phyloP scores from a whole-genome alignment of 2,888 invertebrate genomes.

The Quadroppia sp. region DNA sequence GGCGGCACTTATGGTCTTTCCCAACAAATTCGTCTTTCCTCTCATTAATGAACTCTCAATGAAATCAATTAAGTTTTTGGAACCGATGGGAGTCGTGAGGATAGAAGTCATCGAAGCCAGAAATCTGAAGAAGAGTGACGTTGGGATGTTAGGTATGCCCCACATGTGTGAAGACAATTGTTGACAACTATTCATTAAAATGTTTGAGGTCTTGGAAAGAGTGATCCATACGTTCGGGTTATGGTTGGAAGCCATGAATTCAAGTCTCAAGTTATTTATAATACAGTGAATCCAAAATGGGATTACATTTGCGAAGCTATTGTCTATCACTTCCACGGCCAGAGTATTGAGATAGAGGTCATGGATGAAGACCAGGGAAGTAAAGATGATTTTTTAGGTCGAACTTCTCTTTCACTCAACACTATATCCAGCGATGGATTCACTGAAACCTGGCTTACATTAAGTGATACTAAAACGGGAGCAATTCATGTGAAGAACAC shows the following conservation, averaged over 20 bases:
- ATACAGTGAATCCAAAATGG: constrained; percentile 92
- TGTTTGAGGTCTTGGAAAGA: constrained; percentile 76
- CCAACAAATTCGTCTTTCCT: constrained; percentile 88
- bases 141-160: constrained; percentile 64
- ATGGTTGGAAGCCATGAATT: constrained; percentile 89
- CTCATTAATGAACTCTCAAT: constrained; percentile 65
- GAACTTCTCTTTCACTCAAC: constrained; percentile 57
- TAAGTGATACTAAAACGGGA: constrained; percentile 93
- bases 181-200: neutral
- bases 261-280: constrained; percentile 88
- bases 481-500: constrained; percentile 81
- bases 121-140: constrained; percentile 93
- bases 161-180: neutral
- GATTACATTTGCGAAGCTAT: constrained; percentile 84
- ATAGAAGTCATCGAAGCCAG: constrained; percentile 91
- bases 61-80: constrained; percentile 47
- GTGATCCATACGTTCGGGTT: constrained; percentile 88
- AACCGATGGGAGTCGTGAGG: constrained; percentile 72
- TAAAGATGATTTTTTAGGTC: constrained; percentile 88
- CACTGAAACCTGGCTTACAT: constrained; percentile 83
- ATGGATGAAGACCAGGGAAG: constrained; percentile 79
- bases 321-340: constrained; percentile 54
- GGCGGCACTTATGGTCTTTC: constrained; percentile 85
- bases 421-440: constrained; percentile 66
- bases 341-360: constrained; percentile 50